phyloP scores from a whole-genome alignment of 2,888 invertebrate genomes.

The Heliconius aoede region DNA sequence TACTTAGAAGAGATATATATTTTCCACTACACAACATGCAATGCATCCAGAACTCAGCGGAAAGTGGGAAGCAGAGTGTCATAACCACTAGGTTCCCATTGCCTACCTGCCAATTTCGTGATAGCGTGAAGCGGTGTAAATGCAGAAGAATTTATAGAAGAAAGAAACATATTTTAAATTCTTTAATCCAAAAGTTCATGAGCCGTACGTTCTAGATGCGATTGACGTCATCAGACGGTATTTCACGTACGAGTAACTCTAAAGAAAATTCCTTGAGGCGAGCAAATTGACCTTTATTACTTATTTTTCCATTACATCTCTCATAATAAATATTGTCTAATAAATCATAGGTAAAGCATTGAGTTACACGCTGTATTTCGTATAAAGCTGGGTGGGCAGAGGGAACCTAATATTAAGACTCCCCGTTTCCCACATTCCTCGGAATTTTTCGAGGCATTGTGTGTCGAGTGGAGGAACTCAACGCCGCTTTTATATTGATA shows the following conservation, averaged over 20 bases:
- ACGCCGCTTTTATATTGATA: too few species aligned
- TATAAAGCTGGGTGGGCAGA: too few species aligned
- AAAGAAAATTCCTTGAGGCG: conserved; percentile 27
- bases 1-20: not conserved
- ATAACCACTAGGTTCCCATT: not conserved
- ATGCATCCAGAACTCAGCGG: too few species aligned
- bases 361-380: too few species aligned
- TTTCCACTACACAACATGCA: too few species aligned
- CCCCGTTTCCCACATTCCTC: too few species aligned
- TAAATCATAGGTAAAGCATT: not conserved
- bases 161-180: too few species aligned
- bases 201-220: conserved; percentile 4
- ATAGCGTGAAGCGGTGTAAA: not conserved
- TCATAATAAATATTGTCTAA: conserved; percentile 6
- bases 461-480: too few species aligned
- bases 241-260: conserved; percentile 24
- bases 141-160: too few species aligned
- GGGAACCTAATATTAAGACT: too few species aligned
- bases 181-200: conserved; percentile 9
- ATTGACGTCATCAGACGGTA: conserved; percentile 14
- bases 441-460: too few species aligned
- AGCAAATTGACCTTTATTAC: conserved; percentile 30
- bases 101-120: not conserved
- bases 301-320: conserved; percentile 13
- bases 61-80: not conserved